These are phyloP conservation scores for Amphipyra tragopoginis DNA, from an alignment of 2,888 invertebrate genomes.

Conservation along the genomic window DNA sequence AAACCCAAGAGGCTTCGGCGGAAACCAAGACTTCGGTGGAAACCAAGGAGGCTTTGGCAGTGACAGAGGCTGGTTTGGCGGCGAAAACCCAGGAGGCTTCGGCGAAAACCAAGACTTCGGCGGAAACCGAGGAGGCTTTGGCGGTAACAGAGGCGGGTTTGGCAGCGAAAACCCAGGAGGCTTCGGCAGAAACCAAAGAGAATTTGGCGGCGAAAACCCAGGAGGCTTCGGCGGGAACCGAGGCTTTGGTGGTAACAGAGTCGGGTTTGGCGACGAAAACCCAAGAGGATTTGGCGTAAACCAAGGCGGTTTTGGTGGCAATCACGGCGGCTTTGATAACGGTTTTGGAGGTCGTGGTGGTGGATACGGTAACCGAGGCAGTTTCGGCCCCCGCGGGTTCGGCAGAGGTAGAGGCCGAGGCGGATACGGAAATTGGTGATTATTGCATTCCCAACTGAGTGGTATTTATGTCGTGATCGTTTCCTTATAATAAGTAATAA, in stretches of 20 bases:
- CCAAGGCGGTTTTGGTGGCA: constrained; percentile 33
- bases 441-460: constrained; percentile 24
- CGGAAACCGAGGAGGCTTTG: constrained; percentile 58
- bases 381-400: constrained; percentile 29
- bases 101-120: constrained; percentile 58
- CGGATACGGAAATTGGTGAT: constrained; percentile 25
- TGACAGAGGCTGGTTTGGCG: constrained; percentile 53
- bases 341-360: constrained; percentile 37
- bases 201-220: constrained; percentile 41
- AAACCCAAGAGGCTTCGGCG: no score
- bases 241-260: no score
- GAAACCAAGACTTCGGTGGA: constrained; percentile 53
- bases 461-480: constrained; percentile 25
- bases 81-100: constrained; percentile 55
- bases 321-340: constrained; percentile 47
- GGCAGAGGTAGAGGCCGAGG: constrained; percentile 40
- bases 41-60: constrained; percentile 59
- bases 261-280: no score
- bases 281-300: no score
- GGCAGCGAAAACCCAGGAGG: constrained; percentile 51
- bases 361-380: constrained; percentile 28
- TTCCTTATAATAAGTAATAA: constrained; percentile 42
- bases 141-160: constrained; percentile 55
- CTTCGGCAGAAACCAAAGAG: constrained; percentile 46
- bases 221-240: constrained; percentile 49